Evolutionary conservation across 2,113 vertebrate genomes (phyloP).

Genomic region (Scortum barcoo): DNA sequence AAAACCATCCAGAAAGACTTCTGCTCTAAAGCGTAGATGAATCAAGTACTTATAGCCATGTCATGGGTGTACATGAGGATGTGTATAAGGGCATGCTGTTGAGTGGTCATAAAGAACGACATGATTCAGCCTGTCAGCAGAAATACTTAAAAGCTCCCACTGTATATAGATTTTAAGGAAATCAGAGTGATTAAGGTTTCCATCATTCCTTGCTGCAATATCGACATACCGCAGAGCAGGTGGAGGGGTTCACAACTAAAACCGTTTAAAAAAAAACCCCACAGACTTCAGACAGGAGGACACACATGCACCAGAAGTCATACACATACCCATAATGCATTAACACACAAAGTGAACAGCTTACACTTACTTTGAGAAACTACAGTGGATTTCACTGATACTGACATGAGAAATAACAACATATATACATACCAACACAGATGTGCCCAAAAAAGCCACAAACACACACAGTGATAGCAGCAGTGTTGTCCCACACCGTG

Average conservation of each 20-base stretch:
- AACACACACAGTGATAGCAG: constrained; percentile 21
- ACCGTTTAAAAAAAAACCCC: constrained; percentile 14
- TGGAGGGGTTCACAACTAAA: constrained; percentile 38
- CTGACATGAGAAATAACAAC: constrained; percentile 3
- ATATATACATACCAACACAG: neutral
- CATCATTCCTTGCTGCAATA: constrained; percentile 34
- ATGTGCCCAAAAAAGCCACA: constrained; percentile 1
- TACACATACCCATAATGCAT: constrained; percentile 23
- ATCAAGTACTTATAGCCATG: neutral
- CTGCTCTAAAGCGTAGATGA: neutral
- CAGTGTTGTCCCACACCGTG: constrained; percentile 14
- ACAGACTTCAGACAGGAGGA: constrained; percentile 12
- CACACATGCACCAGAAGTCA: neutral
- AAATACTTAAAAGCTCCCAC: constrained; percentile 44
- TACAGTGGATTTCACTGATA: constrained; percentile 20
- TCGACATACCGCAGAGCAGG: constrained; percentile 42
- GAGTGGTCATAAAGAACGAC: constrained; percentile 39
- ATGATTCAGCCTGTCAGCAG: constrained; percentile 47
- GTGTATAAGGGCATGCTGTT: constrained; percentile 19
- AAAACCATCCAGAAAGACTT: constrained; percentile 5
- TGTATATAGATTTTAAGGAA: constrained; percentile 52
- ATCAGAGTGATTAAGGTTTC: constrained; percentile 53
- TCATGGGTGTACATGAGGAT: constrained; percentile 9
- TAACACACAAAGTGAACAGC: constrained; percentile 6
- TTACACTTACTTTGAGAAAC: constrained; percentile 24